Evolutionary conservation across 2,888 invertebrate genomes (phyloP).

Genomic region (Tetrapedia diversipes): DNA sequence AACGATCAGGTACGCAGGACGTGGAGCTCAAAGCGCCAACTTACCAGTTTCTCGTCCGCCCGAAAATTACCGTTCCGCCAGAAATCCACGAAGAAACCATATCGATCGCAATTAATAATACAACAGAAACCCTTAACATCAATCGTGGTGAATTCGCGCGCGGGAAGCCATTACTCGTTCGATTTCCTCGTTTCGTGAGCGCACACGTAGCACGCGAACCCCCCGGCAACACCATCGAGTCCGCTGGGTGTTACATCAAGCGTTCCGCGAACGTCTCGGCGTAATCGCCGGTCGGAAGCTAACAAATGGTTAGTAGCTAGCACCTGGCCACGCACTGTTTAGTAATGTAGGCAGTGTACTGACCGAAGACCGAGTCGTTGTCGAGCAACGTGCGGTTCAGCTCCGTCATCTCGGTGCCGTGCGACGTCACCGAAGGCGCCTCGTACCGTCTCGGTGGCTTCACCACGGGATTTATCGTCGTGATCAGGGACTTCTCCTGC

Average conservation of each 20-base stretch:
- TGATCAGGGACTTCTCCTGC: slow-evolving; percentile 93
- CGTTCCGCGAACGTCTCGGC: slow-evolving; percentile 28
- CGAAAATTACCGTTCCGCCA: not conserved
- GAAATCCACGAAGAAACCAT: not conserved
- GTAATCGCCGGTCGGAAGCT: slow-evolving; percentile 33
- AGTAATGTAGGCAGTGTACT: slow-evolving; percentile 82
- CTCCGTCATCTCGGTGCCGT: slow-evolving; percentile 92
- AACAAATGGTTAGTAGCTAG: slow-evolving; percentile 63
- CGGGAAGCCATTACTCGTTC: slow-evolving; percentile 36
- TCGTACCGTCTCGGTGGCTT: slow-evolving; percentile 92
- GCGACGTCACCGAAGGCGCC: slow-evolving; percentile 88
- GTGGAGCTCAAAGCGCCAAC: too few species aligned
- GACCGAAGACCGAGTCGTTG: slow-evolving; percentile 91
- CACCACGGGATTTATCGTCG: slow-evolving; percentile 92
- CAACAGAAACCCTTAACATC: not conserved
- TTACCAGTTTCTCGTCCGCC: too few species aligned
- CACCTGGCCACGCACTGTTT: slow-evolving; percentile 74
- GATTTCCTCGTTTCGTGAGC: slow-evolving; percentile 33
- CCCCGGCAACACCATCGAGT: slow-evolving; percentile 22
- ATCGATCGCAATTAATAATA: not conserved
- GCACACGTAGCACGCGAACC: slow-evolving; percentile 14
- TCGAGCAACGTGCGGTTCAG: slow-evolving; percentile 91
- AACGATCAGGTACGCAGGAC: too few species aligned
- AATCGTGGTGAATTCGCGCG: not conserved
- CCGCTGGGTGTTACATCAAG: slow-evolving; percentile 9